phyloP scores from a whole-genome alignment of 2,888 invertebrate species.

The Drosophila neutralis region DNA sequence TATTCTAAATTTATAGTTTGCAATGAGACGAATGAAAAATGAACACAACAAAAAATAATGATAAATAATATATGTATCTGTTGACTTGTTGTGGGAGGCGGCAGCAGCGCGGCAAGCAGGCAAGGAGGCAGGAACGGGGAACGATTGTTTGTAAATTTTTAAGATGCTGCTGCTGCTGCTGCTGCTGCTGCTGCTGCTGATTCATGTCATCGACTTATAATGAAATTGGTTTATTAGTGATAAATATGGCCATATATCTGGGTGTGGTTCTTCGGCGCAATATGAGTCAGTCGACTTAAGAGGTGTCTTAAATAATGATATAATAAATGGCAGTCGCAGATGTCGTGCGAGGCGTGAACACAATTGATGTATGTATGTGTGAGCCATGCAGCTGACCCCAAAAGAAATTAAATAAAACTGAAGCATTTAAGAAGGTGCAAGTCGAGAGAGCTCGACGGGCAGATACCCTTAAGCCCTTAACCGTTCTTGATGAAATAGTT shows the following conservation, averaged over 20 bases:
- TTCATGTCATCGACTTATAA: slow-evolving; percentile 69
- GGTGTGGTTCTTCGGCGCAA: slow-evolving; percentile 48
- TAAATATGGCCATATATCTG: slow-evolving; percentile 59
- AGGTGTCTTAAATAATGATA: slow-evolving; percentile 47
- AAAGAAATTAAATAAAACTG: neutral
- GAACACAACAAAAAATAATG: slow-evolving; percentile 18
- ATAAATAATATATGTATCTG: slow-evolving; percentile 26
- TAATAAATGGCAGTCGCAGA: slow-evolving; percentile 28
- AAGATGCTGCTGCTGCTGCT: slow-evolving; percentile 52
- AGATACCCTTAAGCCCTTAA: neutral
- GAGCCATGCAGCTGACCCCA: slow-evolving; percentile 24
- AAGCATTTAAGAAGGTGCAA: neutral
- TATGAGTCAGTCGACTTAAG: slow-evolving; percentile 41
- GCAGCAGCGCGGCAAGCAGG: neutral
- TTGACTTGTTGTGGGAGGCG: slow-evolving; percentile 28
- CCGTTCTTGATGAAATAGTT: too few species aligned
- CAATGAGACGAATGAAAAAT: slow-evolving; percentile 64
- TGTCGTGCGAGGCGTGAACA: slow-evolving; percentile 22
- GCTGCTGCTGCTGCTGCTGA: slow-evolving; percentile 54
- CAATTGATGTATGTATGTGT: slow-evolving; percentile 17
- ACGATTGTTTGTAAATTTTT: slow-evolving; percentile 58
- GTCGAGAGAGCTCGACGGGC: neutral
- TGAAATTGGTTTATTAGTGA: slow-evolving; percentile 76
- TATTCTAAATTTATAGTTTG: slow-evolving; percentile 77
- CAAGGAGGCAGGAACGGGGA: neutral